Evolutionary conservation across 2,113 vertebrate species (phyloP), one percentile per base, ranked within the genome.

Genomic region (Brachypodius melanocephalos): DNA sequence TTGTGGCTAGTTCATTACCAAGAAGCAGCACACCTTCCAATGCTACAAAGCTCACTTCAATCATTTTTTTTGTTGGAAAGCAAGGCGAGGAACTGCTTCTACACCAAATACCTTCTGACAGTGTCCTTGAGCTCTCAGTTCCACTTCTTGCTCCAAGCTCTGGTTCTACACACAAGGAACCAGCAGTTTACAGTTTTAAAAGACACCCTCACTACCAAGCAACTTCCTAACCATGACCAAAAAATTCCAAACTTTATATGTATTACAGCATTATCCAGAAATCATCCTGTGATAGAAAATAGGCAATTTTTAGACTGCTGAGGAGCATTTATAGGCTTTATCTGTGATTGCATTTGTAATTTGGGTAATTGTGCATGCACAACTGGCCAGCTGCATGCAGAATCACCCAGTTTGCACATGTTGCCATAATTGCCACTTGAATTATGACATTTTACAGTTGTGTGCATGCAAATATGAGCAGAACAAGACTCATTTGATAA

Each of bases 301-400:
- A 62, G 36, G 32, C 36, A 66, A 42, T 93, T 96, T 95, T 94
- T 73, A 63, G 80, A 51, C 51, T 83, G 68, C 51, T 42, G 38
- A 67, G 52, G 40, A 22, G 15, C 65, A 82, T 94, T 94, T 90
- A 59, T 67, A 57, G n/a, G 61, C 65, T 61, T 96, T 95, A 80
- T 93, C 93, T 94, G 85, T 85, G 89, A 97, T 82, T 96, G 90
- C 76, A 73, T 91, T 87, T 78, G 76, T 74, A 92, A 96, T 97
- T 91, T 96, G 89, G 79, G 83, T 97, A 97, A 97, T 97, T 97
- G 93, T 83, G 91, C 93, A 93, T 95, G 95, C 94, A 95, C 95
- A 97, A 95, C 96, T 97, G 96, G 95, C 90, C 97, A 97, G 97
- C 96, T 97, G 96, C 95, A 94, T 91, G 84, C 89, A 96, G 68